A percentile compares a stretch with the other conserved stretches of the same genome.
Conservation (phyloP, 2,888 invertebrate species). For the Pachydiplax longipennis region DNA sequence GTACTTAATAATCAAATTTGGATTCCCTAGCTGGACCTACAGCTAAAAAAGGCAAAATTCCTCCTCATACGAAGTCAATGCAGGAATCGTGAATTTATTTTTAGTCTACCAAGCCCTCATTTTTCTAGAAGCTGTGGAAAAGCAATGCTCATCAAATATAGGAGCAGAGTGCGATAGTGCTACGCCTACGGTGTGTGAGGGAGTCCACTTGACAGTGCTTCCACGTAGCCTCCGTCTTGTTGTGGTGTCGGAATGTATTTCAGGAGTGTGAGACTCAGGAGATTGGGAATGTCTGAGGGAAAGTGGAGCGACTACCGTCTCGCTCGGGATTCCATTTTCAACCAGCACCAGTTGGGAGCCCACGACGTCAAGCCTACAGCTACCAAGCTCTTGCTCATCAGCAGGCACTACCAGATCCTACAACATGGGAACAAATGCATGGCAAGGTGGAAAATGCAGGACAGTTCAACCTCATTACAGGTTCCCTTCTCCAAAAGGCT, state of each 20-base stretch:
- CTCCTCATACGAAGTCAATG: neutral
- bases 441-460: conserved; percentile 34
- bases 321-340: conserved; percentile 24
- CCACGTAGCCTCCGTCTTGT: conserved; percentile 26
- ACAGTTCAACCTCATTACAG: neutral
- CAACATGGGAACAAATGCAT: conserved; percentile 38
- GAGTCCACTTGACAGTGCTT: conserved; percentile 10
- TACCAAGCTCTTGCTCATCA: conserved; percentile 27
- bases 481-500: neutral
- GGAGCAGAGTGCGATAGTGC: conserved; percentile 17
- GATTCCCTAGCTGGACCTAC: too few species aligned
- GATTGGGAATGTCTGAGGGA: conserved; percentile 34
- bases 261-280: conserved; percentile 30
- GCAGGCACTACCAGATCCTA: conserved; percentile 38
- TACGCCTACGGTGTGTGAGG: conserved; percentile 22
- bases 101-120: neutral
- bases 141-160: conserved; percentile 33
- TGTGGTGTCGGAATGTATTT: conserved; percentile 29
- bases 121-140: neutral
- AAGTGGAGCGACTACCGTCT: conserved; percentile 9
- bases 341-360: conserved; percentile 42
- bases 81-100: neutral
- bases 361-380: conserved; percentile 31
- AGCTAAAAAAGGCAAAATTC: neutral
- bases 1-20: too few species aligned